Evolutionary conservation across 2,113 vertebrate genomes (phyloP).

Genomic region (Baryphthengus martii): DNA sequence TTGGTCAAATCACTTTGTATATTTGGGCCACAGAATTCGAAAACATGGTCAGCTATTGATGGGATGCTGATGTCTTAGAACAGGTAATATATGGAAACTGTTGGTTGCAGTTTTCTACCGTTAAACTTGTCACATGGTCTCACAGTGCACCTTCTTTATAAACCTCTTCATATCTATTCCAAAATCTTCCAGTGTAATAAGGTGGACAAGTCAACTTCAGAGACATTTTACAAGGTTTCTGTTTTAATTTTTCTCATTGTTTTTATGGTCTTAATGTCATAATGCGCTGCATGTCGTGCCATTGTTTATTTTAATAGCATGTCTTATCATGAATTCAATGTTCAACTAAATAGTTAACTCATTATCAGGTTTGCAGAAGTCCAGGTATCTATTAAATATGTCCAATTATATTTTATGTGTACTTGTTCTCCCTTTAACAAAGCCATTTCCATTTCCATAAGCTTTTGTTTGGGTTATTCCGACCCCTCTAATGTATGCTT

Average conservation of each 20-base stretch:
- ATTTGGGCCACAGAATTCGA: slow-evolving; percentile 63
- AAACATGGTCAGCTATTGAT: slow-evolving; percentile 62
- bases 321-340: slow-evolving; percentile 13
- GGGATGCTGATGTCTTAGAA: slow-evolving; percentile 68
- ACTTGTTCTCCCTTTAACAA: slow-evolving; percentile 7
- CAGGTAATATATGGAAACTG: slow-evolving; percentile 56
- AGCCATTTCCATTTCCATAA: slow-evolving; percentile 26
- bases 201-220: slow-evolving; percentile 42
- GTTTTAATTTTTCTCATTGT: not conserved
- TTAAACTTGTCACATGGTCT: slow-evolving; percentile 59
- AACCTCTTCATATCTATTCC: slow-evolving; percentile 43
- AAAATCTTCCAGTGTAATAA: slow-evolving; percentile 35
- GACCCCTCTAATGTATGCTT: not conserved
- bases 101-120: slow-evolving; percentile 52
- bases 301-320: slow-evolving; percentile 50
- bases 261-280: slow-evolving; percentile 5
- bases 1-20: slow-evolving; percentile 62
- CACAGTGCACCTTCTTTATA: slow-evolving; percentile 56
- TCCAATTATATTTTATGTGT: slow-evolving; percentile 9
- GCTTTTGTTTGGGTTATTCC: not conserved
- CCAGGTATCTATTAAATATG: slow-evolving; percentile 22
- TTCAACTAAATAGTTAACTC: slow-evolving; percentile 44
- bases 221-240: slow-evolving; percentile 34
- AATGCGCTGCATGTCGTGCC: slow-evolving; percentile 45
- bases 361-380: slow-evolving; percentile 27